Conservation (phyloP, 1,140 invertebrate species). For the Coptotermes formosanus region DNA sequence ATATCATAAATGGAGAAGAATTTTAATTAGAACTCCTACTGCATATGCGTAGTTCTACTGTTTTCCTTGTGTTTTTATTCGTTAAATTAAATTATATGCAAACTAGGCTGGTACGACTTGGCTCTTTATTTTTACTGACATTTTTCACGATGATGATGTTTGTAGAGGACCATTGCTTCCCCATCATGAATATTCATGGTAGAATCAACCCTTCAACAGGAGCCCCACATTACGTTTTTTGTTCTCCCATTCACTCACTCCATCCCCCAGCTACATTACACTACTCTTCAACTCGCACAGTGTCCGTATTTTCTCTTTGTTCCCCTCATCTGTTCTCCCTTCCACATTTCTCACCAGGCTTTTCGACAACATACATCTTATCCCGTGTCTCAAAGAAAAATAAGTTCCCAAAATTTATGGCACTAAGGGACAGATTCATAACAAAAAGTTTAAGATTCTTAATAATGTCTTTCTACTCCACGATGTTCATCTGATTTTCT, state of each 20-base stretch:
- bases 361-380: not conserved
- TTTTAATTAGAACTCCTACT: not conserved
- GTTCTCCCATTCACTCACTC: not conserved
- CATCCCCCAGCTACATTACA: not conserved
- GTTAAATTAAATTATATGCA: constrained; percentile 20
- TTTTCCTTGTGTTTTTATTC: not conserved
- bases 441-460: not conserved
- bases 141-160: constrained; percentile 9
- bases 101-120: not conserved
- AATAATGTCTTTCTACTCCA: not conserved
- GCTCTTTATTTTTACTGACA: not conserved
- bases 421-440: not conserved
- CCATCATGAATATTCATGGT: constrained; percentile 18
- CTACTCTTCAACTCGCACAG: not conserved
- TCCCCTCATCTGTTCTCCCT: not conserved
- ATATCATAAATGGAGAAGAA: not conserved
- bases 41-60: not conserved
- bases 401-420: not conserved
- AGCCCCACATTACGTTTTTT: not conserved
- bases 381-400: not conserved
- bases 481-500: not conserved
- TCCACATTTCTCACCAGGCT: not conserved
- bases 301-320: not conserved
- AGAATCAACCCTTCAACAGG: not conserved
- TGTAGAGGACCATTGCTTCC: constrained; percentile 7